Evolutionary conservation across 1,140 invertebrate genomes (phyloP), one percentile per base, ranked within the genome.

Genomic region (Trypoxylus dichotomus): DNA sequence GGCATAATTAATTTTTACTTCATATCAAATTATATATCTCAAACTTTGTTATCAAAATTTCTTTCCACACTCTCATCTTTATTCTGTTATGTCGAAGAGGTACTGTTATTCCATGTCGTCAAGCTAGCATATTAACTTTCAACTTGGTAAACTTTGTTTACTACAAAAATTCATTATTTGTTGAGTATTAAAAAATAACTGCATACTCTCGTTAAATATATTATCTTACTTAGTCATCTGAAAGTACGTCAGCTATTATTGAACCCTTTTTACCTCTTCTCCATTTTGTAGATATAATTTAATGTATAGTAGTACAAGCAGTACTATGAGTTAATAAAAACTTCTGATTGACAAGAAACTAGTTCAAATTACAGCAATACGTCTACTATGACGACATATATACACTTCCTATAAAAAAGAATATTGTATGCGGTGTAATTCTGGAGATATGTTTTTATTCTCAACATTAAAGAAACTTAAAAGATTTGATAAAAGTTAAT

Each of bases 41-140:
- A 13, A 68, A 29, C 60, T 25, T 8, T 29, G 27, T 10, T 68
- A 68, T 68, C 60, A 68, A 68, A 68, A 68, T 27, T 68, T 27
- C 24, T 68, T 68, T 68, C 60, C 60, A 13, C 60, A 0, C 7
- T 68, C 21, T 68, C 60, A 68, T 68, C 27, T 68, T 68, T 68
- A 68, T 68, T 68, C 60, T 68, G 60, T 68, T 68, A 27, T 68
- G 60, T 10, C 21, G 60, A 68, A 25, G 60, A 68, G 21, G 24
- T 68, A 68, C 60, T 68, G 60, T 68, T 68, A 68, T 24, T 68
- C 11, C 24, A 68, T 68, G 60, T 29, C 21, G 24, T 25, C 27
- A 24, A 24, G 60, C 60, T 8, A 15, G 60, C 60, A 68, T 68
- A 68, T 68, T 68, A 68, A 68, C 1, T 24, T 24, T 15, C 19